A percentile compares a stretch with the other conserved stretches of the same genome.
These are phyloP conservation scores for Asbolus verrucosus DNA, from an alignment of 1,140 invertebrate genomes.

Conservation along the genomic window DNA sequence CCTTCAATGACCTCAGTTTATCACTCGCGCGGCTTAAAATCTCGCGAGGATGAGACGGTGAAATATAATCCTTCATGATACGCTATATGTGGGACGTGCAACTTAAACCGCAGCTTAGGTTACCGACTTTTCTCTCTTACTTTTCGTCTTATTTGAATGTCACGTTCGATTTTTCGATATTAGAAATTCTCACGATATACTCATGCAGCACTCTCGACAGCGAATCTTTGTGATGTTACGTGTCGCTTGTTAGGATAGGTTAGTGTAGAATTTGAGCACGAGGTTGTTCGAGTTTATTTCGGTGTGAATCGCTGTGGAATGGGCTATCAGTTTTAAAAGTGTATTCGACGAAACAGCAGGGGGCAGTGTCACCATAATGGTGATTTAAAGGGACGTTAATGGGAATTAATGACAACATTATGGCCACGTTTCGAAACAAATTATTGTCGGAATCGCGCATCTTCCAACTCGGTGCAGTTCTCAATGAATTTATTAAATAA, in stretches of 20 bases:
- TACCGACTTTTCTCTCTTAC: too few relatives aligned
- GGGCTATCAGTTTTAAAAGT: slow-evolving; percentile 8
- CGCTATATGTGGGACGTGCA: neutral
- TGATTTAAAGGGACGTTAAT: slow-evolving; percentile 43
- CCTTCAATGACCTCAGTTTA: neutral
- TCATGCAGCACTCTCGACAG: too few relatives aligned
- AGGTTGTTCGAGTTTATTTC: too few relatives aligned
- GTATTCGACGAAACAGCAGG: slow-evolving; percentile 24
- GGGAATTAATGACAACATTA: slow-evolving; percentile 42
- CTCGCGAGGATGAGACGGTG: neutral
- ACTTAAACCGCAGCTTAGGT: too few relatives aligned
- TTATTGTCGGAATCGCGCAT: slow-evolving; percentile 26
- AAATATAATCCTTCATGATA: too few relatives aligned
- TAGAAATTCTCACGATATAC: too few relatives aligned
- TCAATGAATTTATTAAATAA: slow-evolving; percentile 42
- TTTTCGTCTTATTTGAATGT: too few relatives aligned
- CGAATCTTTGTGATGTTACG: too few relatives aligned
- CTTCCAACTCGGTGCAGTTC: slow-evolving; percentile 23
- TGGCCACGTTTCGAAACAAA: slow-evolving; percentile 25
- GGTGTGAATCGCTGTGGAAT: neutral
- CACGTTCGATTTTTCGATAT: too few relatives aligned
- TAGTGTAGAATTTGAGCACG: too few relatives aligned
- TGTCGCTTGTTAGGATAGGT: too few relatives aligned
- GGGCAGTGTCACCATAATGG: slow-evolving; percentile 14
- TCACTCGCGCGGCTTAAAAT: neutral